A percentile compares a stretch with the other conserved stretches of the same genome.
phyloP scores from a whole-genome alignment of 2,113 vertebrate genomes.

The Pterocles gutturalis region DNA sequence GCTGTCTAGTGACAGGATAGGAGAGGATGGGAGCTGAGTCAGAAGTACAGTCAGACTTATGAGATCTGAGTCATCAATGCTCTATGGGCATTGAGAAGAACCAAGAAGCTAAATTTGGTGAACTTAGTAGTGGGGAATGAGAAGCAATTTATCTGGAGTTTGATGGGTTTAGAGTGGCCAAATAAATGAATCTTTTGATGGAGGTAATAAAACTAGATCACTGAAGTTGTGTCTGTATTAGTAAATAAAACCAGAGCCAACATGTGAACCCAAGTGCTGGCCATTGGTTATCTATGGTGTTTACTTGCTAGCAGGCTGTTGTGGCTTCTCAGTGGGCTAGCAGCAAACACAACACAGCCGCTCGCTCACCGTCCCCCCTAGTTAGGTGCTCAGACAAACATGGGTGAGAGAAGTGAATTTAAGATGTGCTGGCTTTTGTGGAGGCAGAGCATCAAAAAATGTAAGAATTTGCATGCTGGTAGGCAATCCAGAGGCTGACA shows the following conservation, averaged over 20 bases:
- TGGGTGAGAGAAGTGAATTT: background rate
- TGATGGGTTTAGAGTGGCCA: background rate
- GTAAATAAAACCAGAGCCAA: background rate
- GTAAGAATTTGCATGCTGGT: background rate
- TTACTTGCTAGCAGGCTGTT: background rate
- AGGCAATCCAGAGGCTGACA: background rate
- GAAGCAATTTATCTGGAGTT: background rate
- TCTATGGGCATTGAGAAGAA: background rate
- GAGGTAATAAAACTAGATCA: background rate
- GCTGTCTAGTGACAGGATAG: background rate
- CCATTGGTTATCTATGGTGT: background rate
- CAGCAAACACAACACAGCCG: too few relatives aligned
- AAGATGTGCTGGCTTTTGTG: background rate
- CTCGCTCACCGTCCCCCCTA: too few relatives aligned
- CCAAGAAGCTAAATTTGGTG: background rate
- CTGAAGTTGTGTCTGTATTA: background rate
- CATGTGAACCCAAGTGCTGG: background rate
- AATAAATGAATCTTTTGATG: background rate
- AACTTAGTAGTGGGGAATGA: background rate
- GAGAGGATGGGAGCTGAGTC: background rate
- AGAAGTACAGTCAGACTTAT: background rate
- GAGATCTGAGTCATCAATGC: background rate
- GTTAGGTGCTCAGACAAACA: background rate
- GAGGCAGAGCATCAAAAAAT: background rate
- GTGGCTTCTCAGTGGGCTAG: too few relatives aligned